Percentiles rank a stretch among this genome's conserved stretches.
Evolutionary conservation across 2,888 invertebrate genomes (phyloP).

Genomic region (Notodonta dromedarius): DNA sequence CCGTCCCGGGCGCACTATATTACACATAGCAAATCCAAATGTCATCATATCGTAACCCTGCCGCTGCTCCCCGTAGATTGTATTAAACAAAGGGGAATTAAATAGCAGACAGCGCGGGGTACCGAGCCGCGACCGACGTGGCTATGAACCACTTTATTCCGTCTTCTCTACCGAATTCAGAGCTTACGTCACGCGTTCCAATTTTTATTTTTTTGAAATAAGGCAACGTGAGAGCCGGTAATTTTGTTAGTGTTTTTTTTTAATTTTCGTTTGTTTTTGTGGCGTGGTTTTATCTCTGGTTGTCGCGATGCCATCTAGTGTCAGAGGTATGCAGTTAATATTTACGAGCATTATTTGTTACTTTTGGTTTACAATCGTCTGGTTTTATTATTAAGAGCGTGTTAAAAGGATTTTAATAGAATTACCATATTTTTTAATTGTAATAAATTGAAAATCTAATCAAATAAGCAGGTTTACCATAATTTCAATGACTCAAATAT

Average conservation of each 20-base stretch:
- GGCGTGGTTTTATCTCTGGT: conserved; percentile 27
- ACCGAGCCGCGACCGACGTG: conserved; percentile 61
- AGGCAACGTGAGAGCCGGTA: conserved; percentile 37
- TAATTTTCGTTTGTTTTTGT: conserved; percentile 35
- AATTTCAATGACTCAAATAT: neutral
- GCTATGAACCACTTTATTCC: conserved; percentile 60
- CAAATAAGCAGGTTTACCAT: neutral
- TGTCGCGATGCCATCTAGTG: conserved; percentile 28
- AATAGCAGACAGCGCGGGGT: conserved; percentile 65
- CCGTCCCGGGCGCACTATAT: conserved; percentile 54
- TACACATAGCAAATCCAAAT: conserved; percentile 59
- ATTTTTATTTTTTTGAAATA: conserved; percentile 43
- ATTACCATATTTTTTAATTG: neutral
- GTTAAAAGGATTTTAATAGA: too few species aligned
- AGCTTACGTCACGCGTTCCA: conserved; percentile 45
- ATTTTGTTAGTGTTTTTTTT: conserved; percentile 39
- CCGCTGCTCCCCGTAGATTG: conserved; percentile 66
- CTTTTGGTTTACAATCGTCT: too few species aligned
- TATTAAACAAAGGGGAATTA: conserved; percentile 73
- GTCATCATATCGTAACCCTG: conserved; percentile 68
- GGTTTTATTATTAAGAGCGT: too few species aligned
- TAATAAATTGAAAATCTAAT: neutral
- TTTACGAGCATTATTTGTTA: neutral
- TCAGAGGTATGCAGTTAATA: conserved; percentile 17
- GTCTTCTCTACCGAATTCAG: conserved; percentile 43